Conservation (phyloP, 2,113 vertebrate genomes). For the Ptyas mucosa region DNA sequence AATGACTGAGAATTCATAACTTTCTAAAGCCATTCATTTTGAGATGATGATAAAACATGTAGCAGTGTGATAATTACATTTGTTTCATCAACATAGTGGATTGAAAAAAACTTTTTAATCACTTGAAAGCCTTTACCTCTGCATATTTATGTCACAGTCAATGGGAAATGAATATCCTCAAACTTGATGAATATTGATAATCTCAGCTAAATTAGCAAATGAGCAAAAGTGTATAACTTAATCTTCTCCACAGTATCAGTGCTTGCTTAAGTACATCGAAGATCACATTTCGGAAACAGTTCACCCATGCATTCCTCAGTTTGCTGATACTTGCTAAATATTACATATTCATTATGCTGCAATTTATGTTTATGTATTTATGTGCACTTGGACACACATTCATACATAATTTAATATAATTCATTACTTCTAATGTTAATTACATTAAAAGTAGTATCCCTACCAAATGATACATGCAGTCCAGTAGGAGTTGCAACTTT, state of each 20-base stretch:
- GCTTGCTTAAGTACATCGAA: not conserved
- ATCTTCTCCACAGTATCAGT: not conserved
- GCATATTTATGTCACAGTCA: not conserved
- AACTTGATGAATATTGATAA: not conserved
- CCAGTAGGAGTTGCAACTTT: not conserved
- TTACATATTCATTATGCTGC: not conserved
- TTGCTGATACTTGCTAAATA: not conserved
- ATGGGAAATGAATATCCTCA: not conserved
- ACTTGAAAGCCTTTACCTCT: not conserved
- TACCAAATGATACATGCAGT: not conserved
- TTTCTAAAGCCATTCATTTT: not conserved
- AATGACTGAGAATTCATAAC: not conserved
- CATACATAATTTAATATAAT: not conserved
- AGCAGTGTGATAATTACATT: conserved; percentile 5
- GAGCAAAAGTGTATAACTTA: not conserved
- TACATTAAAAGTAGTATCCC: not conserved
- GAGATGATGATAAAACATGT: not conserved
- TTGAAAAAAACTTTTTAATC: not conserved
- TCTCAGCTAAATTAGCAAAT: not conserved
- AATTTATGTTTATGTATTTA: not conserved
- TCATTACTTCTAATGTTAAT: not conserved
- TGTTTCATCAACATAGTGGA: not conserved
- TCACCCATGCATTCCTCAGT: not conserved
- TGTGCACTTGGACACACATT: not conserved
- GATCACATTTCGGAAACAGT: not conserved